Percentiles rank a stretch among this genome's conserved stretches.
Conservation (phyloP, 2,888 invertebrate genomes). For the Diplolepis rosae region DNA sequence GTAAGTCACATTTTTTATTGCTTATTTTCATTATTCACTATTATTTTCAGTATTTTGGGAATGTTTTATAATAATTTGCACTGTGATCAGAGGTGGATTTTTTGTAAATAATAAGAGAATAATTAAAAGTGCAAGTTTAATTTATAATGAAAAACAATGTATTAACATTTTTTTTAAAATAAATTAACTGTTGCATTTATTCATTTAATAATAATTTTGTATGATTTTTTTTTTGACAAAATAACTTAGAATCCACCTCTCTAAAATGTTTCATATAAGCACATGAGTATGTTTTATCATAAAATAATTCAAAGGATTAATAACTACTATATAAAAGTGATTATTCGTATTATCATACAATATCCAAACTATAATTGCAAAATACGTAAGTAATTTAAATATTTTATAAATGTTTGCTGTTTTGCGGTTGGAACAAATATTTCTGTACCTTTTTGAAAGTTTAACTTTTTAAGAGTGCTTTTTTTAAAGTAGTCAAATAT, state of each 20-base stretch:
- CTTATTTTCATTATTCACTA: not conserved
- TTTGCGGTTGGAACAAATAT: not conserved
- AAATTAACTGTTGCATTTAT: too few relatives aligned
- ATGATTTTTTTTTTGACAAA: not conserved
- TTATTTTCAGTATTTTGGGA: not conserved
- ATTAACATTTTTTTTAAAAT: too few relatives aligned
- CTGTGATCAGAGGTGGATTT: constrained; percentile 1
- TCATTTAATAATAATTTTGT: not conserved
- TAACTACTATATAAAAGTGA: not conserved
- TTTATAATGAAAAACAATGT: not conserved
- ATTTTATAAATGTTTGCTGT: not conserved
- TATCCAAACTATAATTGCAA: not conserved
- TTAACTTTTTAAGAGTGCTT: constrained; percentile 16
- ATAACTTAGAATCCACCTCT: constrained; percentile 9
- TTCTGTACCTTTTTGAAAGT: not conserved
- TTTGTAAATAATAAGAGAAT: not conserved
- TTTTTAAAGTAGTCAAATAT: constrained; percentile 9
- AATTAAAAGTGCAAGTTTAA: not conserved
- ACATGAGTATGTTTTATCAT: constrained; percentile 4
- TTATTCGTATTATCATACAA: not conserved
- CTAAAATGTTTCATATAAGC: not conserved
- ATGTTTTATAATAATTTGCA: not conserved
- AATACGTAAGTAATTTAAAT: constrained; percentile 1
- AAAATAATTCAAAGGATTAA: not conserved
- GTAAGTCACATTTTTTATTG: constrained; percentile 13